These are phyloP conservation scores for Mechanitis mazaeus DNA, from an alignment of 2,888 invertebrate genomes.

Conservation along the genomic window DNA sequence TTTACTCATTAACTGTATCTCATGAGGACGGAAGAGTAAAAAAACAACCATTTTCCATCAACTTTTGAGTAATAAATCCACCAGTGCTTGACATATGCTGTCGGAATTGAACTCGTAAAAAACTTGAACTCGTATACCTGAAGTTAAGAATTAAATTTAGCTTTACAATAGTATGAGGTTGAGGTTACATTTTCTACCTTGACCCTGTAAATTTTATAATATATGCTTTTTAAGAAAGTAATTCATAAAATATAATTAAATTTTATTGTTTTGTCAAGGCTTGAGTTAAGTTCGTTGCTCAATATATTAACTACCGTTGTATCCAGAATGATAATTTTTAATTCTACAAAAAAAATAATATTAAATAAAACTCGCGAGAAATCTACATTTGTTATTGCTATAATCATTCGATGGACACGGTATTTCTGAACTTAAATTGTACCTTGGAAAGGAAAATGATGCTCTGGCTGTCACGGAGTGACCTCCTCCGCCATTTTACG, in stretches of 20 bases:
- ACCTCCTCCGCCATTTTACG: slow-evolving; percentile 25
- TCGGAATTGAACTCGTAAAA: no score
- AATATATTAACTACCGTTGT: no score
- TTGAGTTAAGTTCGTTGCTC: background rate
- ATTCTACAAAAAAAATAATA: background rate
- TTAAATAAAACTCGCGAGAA: background rate
- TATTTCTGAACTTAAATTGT: slow-evolving; percentile 24
- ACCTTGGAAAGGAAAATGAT: slow-evolving; percentile 28
- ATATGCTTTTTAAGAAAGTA: slow-evolving; percentile 3
- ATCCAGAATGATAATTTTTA: no score
- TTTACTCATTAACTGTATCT: slow-evolving; percentile 20
- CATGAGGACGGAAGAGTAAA: slow-evolving; percentile 15
- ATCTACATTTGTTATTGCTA: background rate
- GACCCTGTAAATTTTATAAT: background rate
- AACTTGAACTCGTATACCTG: background rate
- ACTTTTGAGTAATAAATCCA: slow-evolving; percentile 18
- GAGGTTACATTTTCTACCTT: background rate
- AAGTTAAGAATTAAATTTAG: background rate
- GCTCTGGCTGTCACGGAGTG: slow-evolving; percentile 28
- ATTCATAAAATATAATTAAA: background rate
- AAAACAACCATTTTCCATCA: slow-evolving; percentile 20
- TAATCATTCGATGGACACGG: slow-evolving; percentile 16
- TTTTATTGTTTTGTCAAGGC: background rate
- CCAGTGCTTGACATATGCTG: slow-evolving; percentile 14
- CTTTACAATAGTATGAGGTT: background rate